A percentile compares a stretch with the other conserved stretches of the same genome.
phyloP scores from a whole-genome alignment of 2,113 vertebrate genomes.

The Mastomys coucha region DNA sequence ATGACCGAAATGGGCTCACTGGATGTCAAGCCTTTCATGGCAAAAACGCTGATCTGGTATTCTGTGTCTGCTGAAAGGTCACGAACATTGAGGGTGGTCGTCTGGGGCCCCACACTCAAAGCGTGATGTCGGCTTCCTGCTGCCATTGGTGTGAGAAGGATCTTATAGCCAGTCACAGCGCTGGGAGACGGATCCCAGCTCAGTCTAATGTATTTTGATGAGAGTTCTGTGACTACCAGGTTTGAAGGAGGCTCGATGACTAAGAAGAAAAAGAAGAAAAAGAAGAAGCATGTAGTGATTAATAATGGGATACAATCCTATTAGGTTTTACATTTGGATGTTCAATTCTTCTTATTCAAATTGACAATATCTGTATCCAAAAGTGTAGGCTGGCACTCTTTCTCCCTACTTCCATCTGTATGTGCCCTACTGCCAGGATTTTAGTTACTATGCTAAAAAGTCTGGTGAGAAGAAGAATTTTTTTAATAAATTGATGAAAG shows the following conservation, averaged over 20 bases:
- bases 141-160: slow-evolving; percentile 94
- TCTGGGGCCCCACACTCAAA: slow-evolving; percentile 90
- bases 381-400: not conserved
- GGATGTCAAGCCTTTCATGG: slow-evolving; percentile 92
- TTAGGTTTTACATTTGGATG: not conserved
- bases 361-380: not conserved
- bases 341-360: not conserved
- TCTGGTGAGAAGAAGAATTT: not conserved
- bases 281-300: not conserved
- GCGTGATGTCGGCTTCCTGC: slow-evolving; percentile 90
- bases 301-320: not conserved
- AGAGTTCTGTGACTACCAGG: slow-evolving; percentile 91
- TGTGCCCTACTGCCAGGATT: not conserved
- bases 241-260: slow-evolving; percentile 94
- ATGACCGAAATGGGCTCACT: slow-evolving; percentile 91
- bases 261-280: slow-evolving; percentile 80
- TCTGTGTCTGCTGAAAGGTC: slow-evolving; percentile 94
- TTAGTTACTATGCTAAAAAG: not conserved
- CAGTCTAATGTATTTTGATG: slow-evolving; percentile 94
- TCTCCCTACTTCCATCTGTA: not conserved
- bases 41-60: slow-evolving; percentile 94
- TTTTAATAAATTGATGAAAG: slow-evolving; percentile 12
- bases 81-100: slow-evolving; percentile 90
- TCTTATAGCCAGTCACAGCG: slow-evolving; percentile 93
- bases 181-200: slow-evolving; percentile 92